Base-by-base conservation (phyloP, 1,140 invertebrate species). In the Zaprionus kolodkinae region DNA sequence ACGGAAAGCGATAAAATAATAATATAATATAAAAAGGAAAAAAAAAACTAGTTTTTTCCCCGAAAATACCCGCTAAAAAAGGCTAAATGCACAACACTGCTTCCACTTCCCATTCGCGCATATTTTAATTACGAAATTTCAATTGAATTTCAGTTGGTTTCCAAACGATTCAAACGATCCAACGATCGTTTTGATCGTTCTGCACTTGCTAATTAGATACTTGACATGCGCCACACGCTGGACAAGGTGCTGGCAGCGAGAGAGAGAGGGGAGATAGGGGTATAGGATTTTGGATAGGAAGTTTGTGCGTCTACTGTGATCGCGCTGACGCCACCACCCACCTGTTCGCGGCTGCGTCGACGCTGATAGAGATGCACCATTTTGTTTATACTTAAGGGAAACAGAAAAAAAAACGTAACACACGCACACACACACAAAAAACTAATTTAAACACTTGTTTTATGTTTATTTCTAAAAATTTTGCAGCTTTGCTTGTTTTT, bases 321-420 rank as follows among this genome's bases (percentile, higher is more conserved):
- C 65, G 57, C 65, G 57, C 45, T 62, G 52, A 33, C 27, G 54
- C 54, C 75, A 84, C 84, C 80, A 84, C 84, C 80, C 85, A 88
- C 84, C 84, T 88, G 84, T 70, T 88, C 84, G 21, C 85, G 71
- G 50, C 52, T 81, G 73, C 78, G 85, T 55, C 84, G 85, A 43
- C 84, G 80, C 59, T 88, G 85, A 68, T 81, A 88, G 15, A 88
- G 66, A 64, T 89, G 81, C 76, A 88, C 84, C 84, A 88, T 88
- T 66, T 48, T 83, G 13, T 11, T 21, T 56, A 4, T 66, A 30
- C 45, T 6, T 9, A 5, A 56, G 11, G 27, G 43, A 10, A 38
- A 63, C 59, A 30, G 50, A n/a, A 52, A 36, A 43, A 45, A 25
- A 21, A 33, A 11, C 21, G 21, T 21, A 17, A 30, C 2, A 38